phyloP scores from a whole-genome alignment of 2,113 vertebrate species.

The Corydoras maculifer region DNA sequence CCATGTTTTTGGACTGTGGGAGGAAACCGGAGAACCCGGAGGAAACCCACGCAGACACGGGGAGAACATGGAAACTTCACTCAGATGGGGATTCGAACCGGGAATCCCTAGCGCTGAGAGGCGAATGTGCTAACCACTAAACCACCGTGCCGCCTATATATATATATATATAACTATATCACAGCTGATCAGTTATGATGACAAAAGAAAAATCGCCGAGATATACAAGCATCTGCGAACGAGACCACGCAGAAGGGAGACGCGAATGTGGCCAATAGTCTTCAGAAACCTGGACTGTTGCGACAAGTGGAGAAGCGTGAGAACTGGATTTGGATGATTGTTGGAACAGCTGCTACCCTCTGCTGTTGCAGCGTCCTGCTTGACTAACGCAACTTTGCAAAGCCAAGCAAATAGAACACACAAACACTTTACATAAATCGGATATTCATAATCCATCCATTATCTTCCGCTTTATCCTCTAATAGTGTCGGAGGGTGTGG shows the following conservation, averaged over 20 bases:
- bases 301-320: not conserved
- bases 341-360: conserved; percentile 16
- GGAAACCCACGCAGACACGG: no score
- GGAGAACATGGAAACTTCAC: no score
- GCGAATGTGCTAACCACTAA: no score
- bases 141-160: no score
- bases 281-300: conserved; percentile 3
- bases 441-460: no score
- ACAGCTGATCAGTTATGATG: conserved; percentile 47
- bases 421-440: no score
- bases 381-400: conserved; percentile 14
- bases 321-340: conserved; percentile 19
- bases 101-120: no score
- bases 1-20: no score
- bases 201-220: conserved; percentile 47
- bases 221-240: conserved; percentile 34
- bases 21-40: no score
- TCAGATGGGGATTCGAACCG: no score
- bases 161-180: conserved; percentile 8
- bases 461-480: no score
- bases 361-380: conserved; percentile 3
- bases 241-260: not conserved
- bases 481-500: no score
- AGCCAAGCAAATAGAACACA: conserved; percentile 1
- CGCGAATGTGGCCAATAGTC: not conserved